These are phyloP conservation scores for Drosophila hamatofila DNA, from an alignment of 2,888 invertebrate genomes.

Conservation along the genomic window DNA sequence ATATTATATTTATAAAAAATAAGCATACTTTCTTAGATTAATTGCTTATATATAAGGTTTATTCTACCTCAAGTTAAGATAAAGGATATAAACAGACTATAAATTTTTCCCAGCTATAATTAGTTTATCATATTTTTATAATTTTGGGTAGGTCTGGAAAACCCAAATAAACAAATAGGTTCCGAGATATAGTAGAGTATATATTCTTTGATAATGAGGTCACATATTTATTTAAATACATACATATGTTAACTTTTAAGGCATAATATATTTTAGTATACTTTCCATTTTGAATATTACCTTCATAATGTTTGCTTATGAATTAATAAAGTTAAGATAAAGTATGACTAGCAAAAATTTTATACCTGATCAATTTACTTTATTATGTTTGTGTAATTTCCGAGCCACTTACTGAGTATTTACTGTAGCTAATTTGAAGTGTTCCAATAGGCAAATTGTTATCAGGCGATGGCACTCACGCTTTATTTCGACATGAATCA, in stretches of 20 bases:
- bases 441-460: slow-evolving; percentile 22
- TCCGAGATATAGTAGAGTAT: neutral
- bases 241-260: neutral
- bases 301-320: neutral
- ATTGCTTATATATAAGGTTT: no score
- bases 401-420: slow-evolving; percentile 1
- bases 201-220: neutral
- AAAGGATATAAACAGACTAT: neutral
- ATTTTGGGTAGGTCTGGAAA: neutral
- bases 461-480: slow-evolving; percentile 34
- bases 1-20: no score
- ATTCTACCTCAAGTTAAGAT: no score
- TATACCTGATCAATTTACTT: neutral
- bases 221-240: no score
- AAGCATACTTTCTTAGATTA: no score
- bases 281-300: neutral
- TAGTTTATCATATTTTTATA: neutral
- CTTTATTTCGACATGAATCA: slow-evolving; percentile 40
- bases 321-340: neutral
- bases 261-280: neutral
- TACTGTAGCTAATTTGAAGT: slow-evolving; percentile 40
- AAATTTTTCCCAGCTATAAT: neutral
- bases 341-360: no score
- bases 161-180: no score
- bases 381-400: neutral